Evolutionary conservation across 2,113 vertebrate genomes (phyloP).

Genomic region (Vidua chalybeata): DNA sequence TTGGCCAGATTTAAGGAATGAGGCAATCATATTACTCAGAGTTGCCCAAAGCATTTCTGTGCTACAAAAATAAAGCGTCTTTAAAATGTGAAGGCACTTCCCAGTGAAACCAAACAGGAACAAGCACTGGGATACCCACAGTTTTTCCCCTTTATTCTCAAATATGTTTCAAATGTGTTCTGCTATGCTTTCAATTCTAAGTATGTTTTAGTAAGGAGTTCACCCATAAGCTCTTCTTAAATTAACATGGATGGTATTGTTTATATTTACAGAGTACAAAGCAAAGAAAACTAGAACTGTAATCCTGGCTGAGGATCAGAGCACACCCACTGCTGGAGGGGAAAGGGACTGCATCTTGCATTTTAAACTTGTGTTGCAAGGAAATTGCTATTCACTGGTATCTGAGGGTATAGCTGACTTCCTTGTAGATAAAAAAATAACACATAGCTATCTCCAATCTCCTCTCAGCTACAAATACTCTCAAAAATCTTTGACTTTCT

Average conservation of each 20-base stretch:
- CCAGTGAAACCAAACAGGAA: not conserved
- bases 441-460: not conserved
- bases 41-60: not conserved
- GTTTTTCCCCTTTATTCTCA: not conserved
- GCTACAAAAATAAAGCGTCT: not conserved
- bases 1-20: not conserved
- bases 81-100: not conserved
- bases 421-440: not conserved
- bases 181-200: not conserved
- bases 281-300: not conserved
- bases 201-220: not conserved
- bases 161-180: not conserved
- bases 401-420: not conserved
- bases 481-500: not conserved
- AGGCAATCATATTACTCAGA: not conserved
- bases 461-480: not conserved
- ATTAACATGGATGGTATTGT: not conserved
- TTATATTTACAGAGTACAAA: not conserved
- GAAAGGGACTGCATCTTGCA: not conserved
- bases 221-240: not conserved
- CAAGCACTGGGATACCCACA: not conserved
- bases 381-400: not conserved
- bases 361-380: not conserved
- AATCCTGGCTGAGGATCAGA: not conserved
- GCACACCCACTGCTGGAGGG: not conserved